Base-by-base conservation (phyloP, 2,113 vertebrate genomes). In the Myiozetetes cayanensis region DNA sequence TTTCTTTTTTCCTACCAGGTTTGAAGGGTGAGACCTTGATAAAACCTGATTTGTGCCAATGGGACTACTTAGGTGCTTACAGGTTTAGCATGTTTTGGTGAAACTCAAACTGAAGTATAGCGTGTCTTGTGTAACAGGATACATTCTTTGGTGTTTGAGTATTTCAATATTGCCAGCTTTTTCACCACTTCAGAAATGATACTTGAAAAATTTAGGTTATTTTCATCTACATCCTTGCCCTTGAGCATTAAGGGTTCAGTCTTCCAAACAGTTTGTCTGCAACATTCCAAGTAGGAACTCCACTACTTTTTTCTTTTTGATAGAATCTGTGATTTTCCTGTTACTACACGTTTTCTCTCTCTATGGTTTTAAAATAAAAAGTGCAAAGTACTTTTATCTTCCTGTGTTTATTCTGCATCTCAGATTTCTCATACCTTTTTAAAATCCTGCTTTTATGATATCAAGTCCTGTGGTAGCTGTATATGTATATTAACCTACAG, bases 281-380 rank as follows among this genome's bases (percentile, higher is more conserved):
- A 47, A 22, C 1, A 17, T 59, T 59, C 23, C 14, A 25, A 35
- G 58, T 15, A 39, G 22, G 37, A 44, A 56, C 55, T 20, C 17
- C n/a, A 1, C 19, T 72, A 4, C 31, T 21, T 49, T 66, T 66
- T 61, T 47, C 14, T n/a, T 91, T 74, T 65, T 35, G 2, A 37
- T 83, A 27, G 43, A 56, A 31, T 61, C 31, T 50, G 9, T 18
- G 25, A n/a, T 84, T 74, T 87, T 23, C 8, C 6, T 61, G 14
- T 67, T 83, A 37, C 2, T 47, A 6, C 6, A 13, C 0, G 0
- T 68, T 76, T 87, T 46, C 24, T 37, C 4, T 53, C 1, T 6
- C 1, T 10, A 13, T 53, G 3, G 2, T 25, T 90, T 72, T 58
- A 14, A 59, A 75, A 8, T 75, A 65, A 79, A 77, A 47, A 71